Percentiles rank a stretch among this genome's conserved stretches.
Conservation (phyloP, 2,113 vertebrate genomes). For the Lagopus leucura region DNA sequence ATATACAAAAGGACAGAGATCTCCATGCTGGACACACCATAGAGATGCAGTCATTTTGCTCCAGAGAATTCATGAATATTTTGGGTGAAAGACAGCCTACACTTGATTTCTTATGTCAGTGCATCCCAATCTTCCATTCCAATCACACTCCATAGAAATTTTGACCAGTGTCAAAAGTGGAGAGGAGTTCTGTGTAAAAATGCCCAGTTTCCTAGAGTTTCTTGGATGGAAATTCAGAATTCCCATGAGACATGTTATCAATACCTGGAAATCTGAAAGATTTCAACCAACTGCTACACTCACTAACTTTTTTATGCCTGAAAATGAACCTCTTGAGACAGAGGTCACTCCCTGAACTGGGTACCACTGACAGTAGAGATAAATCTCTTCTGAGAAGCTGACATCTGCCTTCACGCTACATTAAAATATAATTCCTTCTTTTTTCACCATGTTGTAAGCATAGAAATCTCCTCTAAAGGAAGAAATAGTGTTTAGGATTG, state of each 20-base stretch:
- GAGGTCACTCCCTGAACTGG: background rate
- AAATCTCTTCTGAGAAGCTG: background rate
- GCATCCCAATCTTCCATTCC: background rate
- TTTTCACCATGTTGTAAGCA: background rate
- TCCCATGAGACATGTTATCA: fast-evolving
- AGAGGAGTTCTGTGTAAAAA: background rate
- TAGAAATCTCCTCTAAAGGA: background rate
- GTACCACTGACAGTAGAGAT: background rate
- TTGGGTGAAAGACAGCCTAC: background rate
- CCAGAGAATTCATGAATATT: background rate
- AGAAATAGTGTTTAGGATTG: background rate
- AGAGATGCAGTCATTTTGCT: background rate
- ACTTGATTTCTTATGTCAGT: background rate
- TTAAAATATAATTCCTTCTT: background rate
- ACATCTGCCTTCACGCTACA: background rate
- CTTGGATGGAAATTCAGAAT: background rate
- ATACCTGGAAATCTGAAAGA: background rate
- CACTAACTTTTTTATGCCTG: background rate
- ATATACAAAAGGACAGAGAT: background rate
- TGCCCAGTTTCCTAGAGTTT: background rate
- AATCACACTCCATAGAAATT: background rate
- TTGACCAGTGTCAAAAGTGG: background rate
- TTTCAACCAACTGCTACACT: background rate
- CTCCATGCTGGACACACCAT: background rate
- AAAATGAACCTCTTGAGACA: background rate